phyloP scores from a whole-genome alignment of 1,140 invertebrate genomes.

The Holcopasites calliopsidis region DNA sequence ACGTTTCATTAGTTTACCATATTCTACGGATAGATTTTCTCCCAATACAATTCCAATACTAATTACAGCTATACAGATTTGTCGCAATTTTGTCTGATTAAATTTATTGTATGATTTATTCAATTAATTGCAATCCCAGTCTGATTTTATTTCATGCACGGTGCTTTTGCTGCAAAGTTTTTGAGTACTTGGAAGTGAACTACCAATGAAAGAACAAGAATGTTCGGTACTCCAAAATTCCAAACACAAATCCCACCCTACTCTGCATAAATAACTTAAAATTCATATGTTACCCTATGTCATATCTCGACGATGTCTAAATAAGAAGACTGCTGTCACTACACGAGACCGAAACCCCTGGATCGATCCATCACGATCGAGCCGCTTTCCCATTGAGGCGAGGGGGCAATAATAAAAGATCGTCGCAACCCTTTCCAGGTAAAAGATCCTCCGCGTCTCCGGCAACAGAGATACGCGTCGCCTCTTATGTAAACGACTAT shows the following conservation, averaged over 20 bases:
- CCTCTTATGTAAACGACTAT: conserved; percentile 68
- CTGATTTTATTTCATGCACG: too few species aligned
- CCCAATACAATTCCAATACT: too few species aligned
- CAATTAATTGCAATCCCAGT: too few species aligned
- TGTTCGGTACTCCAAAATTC: too few species aligned
- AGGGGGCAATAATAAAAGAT: conserved; percentile 30
- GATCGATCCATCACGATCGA: conserved; percentile 51
- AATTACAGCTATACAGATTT: too few species aligned
- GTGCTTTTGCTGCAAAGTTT: too few species aligned
- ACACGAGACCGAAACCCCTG: conserved; percentile 5
- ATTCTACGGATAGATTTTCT: too few species aligned
- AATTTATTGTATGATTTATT: too few species aligned
- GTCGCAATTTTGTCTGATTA: too few species aligned
- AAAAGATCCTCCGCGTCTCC: conserved; percentile 9
- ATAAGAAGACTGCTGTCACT: background rate
- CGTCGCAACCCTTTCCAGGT: conserved; percentile 63
- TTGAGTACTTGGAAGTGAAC: too few species aligned
- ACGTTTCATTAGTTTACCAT: background rate
- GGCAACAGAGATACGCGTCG: conserved; percentile 7
- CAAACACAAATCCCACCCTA: too few species aligned
- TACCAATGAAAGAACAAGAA: too few species aligned
- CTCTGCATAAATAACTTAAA: background rate
- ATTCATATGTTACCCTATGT: background rate
- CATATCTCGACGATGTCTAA: background rate
- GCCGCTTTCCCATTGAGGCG: background rate